Base-by-base conservation (phyloP, 1,140 invertebrate species). In the Pygmarrhopalites habei region DNA sequence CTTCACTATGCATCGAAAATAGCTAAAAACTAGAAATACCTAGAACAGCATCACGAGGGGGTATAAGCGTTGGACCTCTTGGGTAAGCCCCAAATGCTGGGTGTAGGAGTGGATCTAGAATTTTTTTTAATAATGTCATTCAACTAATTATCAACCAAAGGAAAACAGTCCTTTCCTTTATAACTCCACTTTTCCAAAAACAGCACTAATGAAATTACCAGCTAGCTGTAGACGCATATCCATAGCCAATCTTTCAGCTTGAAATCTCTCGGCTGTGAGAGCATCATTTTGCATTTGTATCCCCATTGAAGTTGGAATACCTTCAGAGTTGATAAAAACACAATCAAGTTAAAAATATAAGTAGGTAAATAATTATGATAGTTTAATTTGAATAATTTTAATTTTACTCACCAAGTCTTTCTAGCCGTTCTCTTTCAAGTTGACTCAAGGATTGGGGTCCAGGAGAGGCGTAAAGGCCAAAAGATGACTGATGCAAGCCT, bases 341-440 rank as follows among this genome's bases (percentile, higher is more conserved):
- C 23, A 49, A 2, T 49, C 2, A 14, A 47, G 46, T 19, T 51
- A n/a, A 49, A 39, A 32, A 39, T 41, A 57, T 12, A 52, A 53
- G 29, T 7, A 49, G 41, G n/a, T 12, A 29, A 60, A 23, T 55
- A 52, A 41, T 10, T 10, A 47, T 47, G 19, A 23, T 10, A 17
- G 5, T 23, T 12, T 19, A 52, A 10, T 25, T 17, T 28, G 4
- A 35, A 51, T 23, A 51, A 4, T 26, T n/a, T 35, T 35, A 1
- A 2, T 56, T n/a, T 1, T 15, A 53, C 68, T 66, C 86, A 78
- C 89, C 89, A 67, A 90, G 75, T 71, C 87, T 76, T 73, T 89
- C 90, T 26, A 95, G 77, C 60, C 92, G 81, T 76, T 95, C 92
- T 47, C 92, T 79, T 74, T 95, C 92, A 70, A 93, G 75, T 72